Percentiles rank a stretch among this genome's conserved stretches.
Evolutionary conservation across 2,888 invertebrate genomes (phyloP).

Genomic region (Periphyllus acericola): DNA sequence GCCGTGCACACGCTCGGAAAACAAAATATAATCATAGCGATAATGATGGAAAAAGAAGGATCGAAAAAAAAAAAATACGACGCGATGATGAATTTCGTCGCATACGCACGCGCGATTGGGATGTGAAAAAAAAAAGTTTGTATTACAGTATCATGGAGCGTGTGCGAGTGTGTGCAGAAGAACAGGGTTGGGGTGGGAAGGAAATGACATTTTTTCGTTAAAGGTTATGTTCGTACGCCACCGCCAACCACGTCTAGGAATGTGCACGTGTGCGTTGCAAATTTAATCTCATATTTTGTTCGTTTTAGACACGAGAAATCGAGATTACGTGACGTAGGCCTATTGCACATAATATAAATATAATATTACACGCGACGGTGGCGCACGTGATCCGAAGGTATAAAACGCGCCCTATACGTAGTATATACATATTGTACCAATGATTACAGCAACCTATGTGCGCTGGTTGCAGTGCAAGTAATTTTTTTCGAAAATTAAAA

Average conservation of each 20-base stretch:
- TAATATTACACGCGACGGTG: not conserved
- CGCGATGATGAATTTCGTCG: not conserved
- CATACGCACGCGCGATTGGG: not conserved
- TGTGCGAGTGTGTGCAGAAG: no score
- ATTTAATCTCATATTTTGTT: slow-evolving; percentile 48
- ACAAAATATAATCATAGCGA: not conserved
- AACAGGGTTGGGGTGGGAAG: no score
- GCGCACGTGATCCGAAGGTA: slow-evolving; percentile 14
- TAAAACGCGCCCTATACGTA: not conserved
- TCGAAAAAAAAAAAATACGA: not conserved
- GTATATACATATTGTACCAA: not conserved
- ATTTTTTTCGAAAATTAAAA: not conserved
- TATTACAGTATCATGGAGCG: no score
- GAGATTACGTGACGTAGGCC: slow-evolving; percentile 43
- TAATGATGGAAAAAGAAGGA: not conserved
- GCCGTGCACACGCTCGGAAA: not conserved
- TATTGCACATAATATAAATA: not conserved
- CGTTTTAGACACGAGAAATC: slow-evolving; percentile 22
- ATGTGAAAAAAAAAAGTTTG: no score
- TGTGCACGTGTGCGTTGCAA: slow-evolving; percentile 14
- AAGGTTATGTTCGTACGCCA: no score
- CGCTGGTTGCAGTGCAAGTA: not conserved
- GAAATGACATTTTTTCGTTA: no score
- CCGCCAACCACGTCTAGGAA: not conserved
- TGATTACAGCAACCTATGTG: no score